Evolutionary conservation across 2,113 vertebrate species (phyloP), one percentile per base, ranked within the genome.

Genomic region (Oceanites oceanicus): DNA sequence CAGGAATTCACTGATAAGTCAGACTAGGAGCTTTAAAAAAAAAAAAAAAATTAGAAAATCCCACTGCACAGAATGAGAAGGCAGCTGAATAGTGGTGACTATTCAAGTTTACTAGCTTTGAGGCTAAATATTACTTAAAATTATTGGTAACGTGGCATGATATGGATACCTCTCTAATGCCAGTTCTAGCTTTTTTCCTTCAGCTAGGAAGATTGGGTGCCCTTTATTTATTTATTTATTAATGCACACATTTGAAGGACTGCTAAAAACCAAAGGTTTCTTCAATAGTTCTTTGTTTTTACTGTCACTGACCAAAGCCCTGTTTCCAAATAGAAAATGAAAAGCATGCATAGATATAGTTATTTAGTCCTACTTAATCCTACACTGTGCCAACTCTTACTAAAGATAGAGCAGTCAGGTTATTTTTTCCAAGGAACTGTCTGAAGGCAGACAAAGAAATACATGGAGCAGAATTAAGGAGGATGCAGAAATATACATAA

Each of bases 81-180:
- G 50, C 74, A 97, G 55, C 40, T 96, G 61, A 97, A 77, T 68
- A 44, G 58, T 75, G 70, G 47, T 87, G 86, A 73, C 26, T 63
- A n/a, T 80, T 97, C 30, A 58, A 74, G 79, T 92, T 97, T 96
- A 82, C 58, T 92, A 38, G 79, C 56, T 95, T 91, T 79, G 44
- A 91, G 62, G 50, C 55, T 95, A 97, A 82, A 77, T 19, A 68
- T 93, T 66, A 59, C 67, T 79, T 88, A 82, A 96, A 95, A 94
- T 97, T 95, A 88, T 89, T 93, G 63, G 29, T 86, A 88, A 93
- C 11, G 29, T 85, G 65, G 61, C 70, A 73, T 68, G 84, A 34
- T 75, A 59, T 25, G 17, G 44, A 94, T 94, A 80, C 53, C 67
- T 92, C 85, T 87, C 86, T 72, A 13, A 78, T 86, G 63, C 70